Evolutionary conservation across 2,113 vertebrate genomes (phyloP), one percentile per base, ranked within the genome.

Genomic region (Pedionomus torquatus): DNA sequence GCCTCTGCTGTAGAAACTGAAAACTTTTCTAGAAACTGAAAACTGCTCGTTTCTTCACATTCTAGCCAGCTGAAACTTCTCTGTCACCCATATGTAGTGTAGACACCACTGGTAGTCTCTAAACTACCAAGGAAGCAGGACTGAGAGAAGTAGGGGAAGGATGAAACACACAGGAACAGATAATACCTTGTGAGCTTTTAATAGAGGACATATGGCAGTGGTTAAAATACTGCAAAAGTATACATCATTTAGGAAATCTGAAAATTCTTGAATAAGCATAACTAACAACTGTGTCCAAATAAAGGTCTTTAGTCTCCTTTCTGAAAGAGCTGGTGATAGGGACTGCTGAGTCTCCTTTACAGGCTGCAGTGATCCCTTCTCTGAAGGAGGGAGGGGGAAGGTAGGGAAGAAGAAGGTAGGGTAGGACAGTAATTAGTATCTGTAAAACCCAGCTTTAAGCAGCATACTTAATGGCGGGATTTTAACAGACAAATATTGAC

Each of bases 401-500:
- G 54, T 23, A 51, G 16, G 30, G 26, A 9, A 48, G 30, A 41
- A 58, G n/a, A 87, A 83, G 74, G 14, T 37, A 61, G 41, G n/a
- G 46, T 43, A 77, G 72, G 35, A 70, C 46, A 88, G 75, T 70
- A 77, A 86, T 77, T 41, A 80, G 33, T 86, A 75, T 75, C 83
- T 75, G 68, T 52, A 89, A 92, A 94, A 26, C 12, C 11, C 76
- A 75, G 82, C 39, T 86, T 68, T 86, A 86, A 76, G 68, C 55
- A 60, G 55, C 7, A 8, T 48, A 54, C 30, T 75, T 83, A 58
- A 28, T 31, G 69, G 61, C 44, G 72, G 84, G 87, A 69, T 87
- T 95, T 92, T 71, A 74, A 33, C 87, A 79, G 83, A 71, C 69
- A 84, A 90, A 92, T 90, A 88, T 37, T 93, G 95, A 69, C 95